These are phyloP conservation scores for Meriones unguiculatus DNA, from an alignment of 2,113 vertebrate genomes.

Conservation along the genomic window DNA sequence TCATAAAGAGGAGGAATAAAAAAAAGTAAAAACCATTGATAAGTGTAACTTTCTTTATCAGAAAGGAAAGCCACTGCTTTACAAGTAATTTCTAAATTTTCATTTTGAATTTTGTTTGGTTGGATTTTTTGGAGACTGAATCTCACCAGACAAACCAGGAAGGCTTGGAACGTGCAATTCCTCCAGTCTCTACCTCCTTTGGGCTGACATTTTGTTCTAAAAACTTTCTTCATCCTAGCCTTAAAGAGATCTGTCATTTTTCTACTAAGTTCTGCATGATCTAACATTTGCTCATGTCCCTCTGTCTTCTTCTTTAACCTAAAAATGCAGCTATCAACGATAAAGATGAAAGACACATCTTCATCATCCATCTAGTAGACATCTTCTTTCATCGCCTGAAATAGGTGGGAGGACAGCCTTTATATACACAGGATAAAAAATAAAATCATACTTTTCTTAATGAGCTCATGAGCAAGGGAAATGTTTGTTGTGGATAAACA, in stretches of 20 bases:
- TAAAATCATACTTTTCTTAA: conserved; percentile 63
- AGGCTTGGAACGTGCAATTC: not conserved
- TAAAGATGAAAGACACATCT: conserved; percentile 21
- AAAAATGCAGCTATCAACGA: not conserved
- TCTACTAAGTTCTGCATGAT: not conserved
- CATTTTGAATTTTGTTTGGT: not conserved
- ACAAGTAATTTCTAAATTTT: conserved; percentile 41
- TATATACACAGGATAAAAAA: conserved; percentile 57
- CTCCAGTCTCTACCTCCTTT: not conserved
- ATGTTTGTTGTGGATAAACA: conserved; percentile 60
- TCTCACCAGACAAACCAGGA: not conserved
- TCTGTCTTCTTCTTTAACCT: conserved; percentile 36
- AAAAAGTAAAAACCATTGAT: not conserved
- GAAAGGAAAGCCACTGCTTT: not conserved
- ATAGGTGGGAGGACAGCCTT: not conserved
- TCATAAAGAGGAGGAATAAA: not conserved
- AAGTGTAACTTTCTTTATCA: not conserved
- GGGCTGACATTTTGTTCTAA: not conserved
- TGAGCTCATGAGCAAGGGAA: conserved; percentile 54
- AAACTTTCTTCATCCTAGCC: not conserved
- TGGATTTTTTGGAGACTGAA: not conserved
- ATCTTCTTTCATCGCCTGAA: conserved; percentile 56
- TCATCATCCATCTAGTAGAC: not conserved
- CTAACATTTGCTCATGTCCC: not conserved
- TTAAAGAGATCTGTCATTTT: not conserved